Evolutionary conservation across 2,113 vertebrate genomes (phyloP).

Genomic region (Eurypyga helias): DNA sequence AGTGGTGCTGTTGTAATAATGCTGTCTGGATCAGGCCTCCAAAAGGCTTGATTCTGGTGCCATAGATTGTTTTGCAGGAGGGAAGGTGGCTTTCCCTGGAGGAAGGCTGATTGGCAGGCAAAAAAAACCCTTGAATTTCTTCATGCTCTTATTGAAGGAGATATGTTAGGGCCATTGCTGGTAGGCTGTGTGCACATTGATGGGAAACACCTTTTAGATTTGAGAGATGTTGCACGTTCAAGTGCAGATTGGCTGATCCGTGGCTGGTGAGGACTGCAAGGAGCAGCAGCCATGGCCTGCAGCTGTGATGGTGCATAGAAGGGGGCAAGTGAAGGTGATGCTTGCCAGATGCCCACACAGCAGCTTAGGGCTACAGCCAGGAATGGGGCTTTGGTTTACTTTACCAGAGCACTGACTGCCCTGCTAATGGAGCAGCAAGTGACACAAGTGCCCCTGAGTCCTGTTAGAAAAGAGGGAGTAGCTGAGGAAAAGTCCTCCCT

Average conservation of each 20-base stretch:
- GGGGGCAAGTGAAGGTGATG: too few relatives aligned
- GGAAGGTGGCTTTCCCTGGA: background rate
- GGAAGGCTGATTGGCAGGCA: background rate
- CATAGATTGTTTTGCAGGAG: background rate
- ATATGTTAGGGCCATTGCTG: background rate
- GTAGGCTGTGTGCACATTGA: background rate
- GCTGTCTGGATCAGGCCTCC: background rate
- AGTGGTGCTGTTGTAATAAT: accelerated
- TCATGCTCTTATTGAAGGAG: background rate
- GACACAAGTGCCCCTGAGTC: background rate
- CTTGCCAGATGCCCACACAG: too few relatives aligned
- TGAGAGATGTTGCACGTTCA: background rate
- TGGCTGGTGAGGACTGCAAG: background rate
- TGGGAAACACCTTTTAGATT: background rate
- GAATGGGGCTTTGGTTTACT: background rate
- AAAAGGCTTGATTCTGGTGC: background rate
- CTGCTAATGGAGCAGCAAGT: background rate
- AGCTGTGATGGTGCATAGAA: background rate
- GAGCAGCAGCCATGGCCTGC: background rate
- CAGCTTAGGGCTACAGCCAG: background rate
- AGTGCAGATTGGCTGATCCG: background rate
- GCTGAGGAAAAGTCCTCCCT: background rate
- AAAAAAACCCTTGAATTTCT: background rate
- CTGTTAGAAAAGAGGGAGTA: background rate
- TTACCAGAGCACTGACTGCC: background rate